Evolutionary conservation across 2,888 invertebrate species (phyloP).

Genomic region (Margaritifera margaritifera): DNA sequence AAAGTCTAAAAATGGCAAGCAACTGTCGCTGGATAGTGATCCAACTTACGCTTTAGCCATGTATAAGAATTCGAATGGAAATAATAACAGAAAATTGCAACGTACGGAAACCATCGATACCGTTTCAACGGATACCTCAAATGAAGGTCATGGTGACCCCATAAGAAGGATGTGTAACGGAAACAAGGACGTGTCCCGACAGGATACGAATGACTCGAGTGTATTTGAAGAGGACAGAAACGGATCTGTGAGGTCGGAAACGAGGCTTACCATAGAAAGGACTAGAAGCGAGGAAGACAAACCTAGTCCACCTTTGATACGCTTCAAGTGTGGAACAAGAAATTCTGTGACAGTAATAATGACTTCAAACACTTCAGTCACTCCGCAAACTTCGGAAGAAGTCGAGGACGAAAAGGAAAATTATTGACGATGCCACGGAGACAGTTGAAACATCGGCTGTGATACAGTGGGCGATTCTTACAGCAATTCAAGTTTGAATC

Average conservation of each 20-base stretch:
- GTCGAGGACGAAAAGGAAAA: too few relatives aligned
- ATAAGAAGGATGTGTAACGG: conserved; percentile 8
- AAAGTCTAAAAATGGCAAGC: conserved; percentile 29
- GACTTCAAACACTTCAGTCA: too few relatives aligned
- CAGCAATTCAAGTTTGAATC: too few relatives aligned
- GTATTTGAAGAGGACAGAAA: conserved; percentile 16
- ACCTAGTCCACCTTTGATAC: too few relatives aligned
- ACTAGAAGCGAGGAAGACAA: too few relatives aligned
- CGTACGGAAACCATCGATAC: conserved; percentile 40
- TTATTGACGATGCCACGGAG: too few relatives aligned
- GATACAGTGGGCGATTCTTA: too few relatives aligned
- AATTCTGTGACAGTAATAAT: too few relatives aligned
- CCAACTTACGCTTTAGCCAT: conserved; percentile 16
- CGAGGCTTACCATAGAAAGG: too few relatives aligned
- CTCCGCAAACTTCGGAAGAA: too few relatives aligned
- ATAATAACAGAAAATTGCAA: conserved; percentile 28
- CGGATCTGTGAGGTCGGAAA: conserved; percentile 6
- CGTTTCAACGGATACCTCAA: conserved; percentile 28
- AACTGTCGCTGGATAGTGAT: conserved; percentile 31
- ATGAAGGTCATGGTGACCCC: conserved; percentile 23
- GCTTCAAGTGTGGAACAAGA: too few relatives aligned
- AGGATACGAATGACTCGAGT: conserved; percentile 34
- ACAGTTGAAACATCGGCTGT: too few relatives aligned
- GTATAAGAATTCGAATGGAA: conserved; percentile 31
- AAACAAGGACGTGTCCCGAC: conserved; percentile 18